Evolutionary conservation across 2,888 invertebrate species (phyloP).

Genomic region (Drosophila colorata): DNA sequence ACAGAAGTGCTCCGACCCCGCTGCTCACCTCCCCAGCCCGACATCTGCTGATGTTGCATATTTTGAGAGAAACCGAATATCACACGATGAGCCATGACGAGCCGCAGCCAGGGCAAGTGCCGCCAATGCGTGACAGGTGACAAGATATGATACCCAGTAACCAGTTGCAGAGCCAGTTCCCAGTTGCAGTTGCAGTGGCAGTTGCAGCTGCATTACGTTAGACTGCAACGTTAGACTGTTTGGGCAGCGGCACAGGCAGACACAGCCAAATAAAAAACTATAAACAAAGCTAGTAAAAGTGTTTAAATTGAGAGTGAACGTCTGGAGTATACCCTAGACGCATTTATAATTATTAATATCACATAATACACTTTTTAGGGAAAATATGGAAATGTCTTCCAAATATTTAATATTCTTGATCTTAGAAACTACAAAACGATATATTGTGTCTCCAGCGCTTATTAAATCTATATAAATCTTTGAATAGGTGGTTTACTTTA

Average conservation of each 20-base stretch:
- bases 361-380: no score
- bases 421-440: not conserved
- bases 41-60: slow-evolving; percentile 61
- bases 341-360: no score
- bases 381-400: no score
- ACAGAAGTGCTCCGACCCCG: slow-evolving; percentile 38
- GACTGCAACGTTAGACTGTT: slow-evolving; percentile 35
- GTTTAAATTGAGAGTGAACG: not conserved
- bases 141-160: slow-evolving; percentile 41
- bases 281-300: slow-evolving; percentile 19
- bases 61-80: slow-evolving; percentile 72
- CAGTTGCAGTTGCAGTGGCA: slow-evolving; percentile 5
- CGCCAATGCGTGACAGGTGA: slow-evolving; percentile 66
- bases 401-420: no score
- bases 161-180: slow-evolving; percentile 6
- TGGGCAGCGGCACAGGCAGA: slow-evolving; percentile 5
- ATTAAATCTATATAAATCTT: no score
- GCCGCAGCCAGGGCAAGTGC: slow-evolving; percentile 23
- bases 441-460: not conserved
- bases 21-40: not conserved
- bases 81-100: slow-evolving; percentile 67
- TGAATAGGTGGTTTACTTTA: no score
- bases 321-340: not conserved
- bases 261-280: slow-evolving; percentile 14
- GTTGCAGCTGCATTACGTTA: slow-evolving; percentile 22